Base-by-base conservation (phyloP, 2,797 vertebrate genomes). In the Microchirus variegatus region DNA sequence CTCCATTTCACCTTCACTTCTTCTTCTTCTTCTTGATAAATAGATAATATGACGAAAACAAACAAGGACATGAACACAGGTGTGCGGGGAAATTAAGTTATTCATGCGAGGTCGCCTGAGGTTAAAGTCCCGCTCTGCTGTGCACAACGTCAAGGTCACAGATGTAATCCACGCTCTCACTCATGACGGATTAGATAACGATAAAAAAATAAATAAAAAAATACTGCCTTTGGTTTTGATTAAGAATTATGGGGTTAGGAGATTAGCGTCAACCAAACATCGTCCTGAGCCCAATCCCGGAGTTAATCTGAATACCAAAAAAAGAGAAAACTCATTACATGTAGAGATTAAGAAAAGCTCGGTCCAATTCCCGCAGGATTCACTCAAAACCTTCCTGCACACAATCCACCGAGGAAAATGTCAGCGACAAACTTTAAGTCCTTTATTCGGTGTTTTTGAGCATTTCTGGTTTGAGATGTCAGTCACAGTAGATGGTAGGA, bases 271-370 rank as follows among this genome's bases (percentile, higher is more conserved):
- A 65, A 77, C 89, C 75, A 89, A 94, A 88, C 94, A 91, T 90
- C 90, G 93, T 86, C 93, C 91, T 91, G 89, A 90, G 87, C 80
- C 82, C 93, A 95, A 95, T 95, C 93, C 92, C 90, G 56, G 91
- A 94, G 95, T 95, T 96, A 95, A 97, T 96, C 95, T 94, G 90
- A 93, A 89, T 85, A 87, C 90, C 86, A 87, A 90, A 92, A 80
- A 81, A 50, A 22, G 52, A 86, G 66, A 85, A 90, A 90, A 87
- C 91, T 91, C 93, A 91, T 94, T 95, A 94, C 93, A 93, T 91
- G 90, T 75, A 77, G 80, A 92, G 93, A 95, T 95, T 95, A 94
- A 87, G 69, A 90, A 92, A 93, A 90, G 80, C 88, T 88, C 46
- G 67, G 81, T 88, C 84, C 77, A 89, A 76, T 81, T 90, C 82